phyloP scores from a whole-genome alignment of 2,113 vertebrate species.

The Erythrocercus mccallii region DNA sequence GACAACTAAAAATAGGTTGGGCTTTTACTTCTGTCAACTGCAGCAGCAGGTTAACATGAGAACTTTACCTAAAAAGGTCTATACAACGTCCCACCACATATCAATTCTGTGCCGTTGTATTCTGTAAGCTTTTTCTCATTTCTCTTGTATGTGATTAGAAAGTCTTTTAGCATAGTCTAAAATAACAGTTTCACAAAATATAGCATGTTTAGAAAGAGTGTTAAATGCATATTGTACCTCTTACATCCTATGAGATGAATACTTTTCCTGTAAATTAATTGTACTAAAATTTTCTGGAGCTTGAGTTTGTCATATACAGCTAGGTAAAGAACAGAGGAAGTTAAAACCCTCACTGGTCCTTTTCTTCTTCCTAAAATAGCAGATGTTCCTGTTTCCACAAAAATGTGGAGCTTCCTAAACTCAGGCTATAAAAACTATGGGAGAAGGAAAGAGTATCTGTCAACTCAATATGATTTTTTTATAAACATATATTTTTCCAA shows the following conservation, averaged over 20 bases:
- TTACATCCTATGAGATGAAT: background rate
- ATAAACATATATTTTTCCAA: background rate
- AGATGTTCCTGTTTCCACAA: background rate
- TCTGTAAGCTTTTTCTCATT: background rate
- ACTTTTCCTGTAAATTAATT: background rate
- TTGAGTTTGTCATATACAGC: background rate
- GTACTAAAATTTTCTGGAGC: background rate
- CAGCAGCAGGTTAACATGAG: background rate
- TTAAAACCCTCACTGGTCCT: background rate
- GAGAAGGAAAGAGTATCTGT: background rate
- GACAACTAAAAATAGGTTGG: background rate
- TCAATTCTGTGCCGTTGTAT: background rate
- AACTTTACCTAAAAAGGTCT: background rate
- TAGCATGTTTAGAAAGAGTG: background rate
- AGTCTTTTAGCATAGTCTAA: background rate
- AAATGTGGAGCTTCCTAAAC: background rate
- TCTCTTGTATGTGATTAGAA: background rate
- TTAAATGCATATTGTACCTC: background rate
- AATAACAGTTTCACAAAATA: background rate
- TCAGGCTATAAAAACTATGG: background rate
- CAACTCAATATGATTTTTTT: background rate
- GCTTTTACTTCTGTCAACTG: background rate
- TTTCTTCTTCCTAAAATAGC: background rate
- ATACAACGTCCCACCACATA: background rate
- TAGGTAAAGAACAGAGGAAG: background rate